Evolutionary conservation across 1,140 invertebrate genomes (phyloP), one percentile per base, ranked within the genome.

Genomic region (Drosophila seguyi): DNA sequence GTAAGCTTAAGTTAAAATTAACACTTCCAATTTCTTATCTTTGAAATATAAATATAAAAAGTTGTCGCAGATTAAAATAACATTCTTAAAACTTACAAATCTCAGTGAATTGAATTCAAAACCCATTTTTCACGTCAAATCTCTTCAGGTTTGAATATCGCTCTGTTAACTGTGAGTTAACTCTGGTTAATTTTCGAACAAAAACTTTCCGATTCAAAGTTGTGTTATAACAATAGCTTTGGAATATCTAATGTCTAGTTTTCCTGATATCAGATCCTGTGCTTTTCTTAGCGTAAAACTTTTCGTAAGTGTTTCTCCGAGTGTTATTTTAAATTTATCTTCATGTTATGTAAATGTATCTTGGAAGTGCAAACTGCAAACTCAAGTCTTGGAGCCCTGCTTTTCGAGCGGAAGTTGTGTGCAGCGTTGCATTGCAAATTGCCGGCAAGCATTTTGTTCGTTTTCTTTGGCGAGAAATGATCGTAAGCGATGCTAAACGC

Each of bases 361-460:
- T 38, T n/a, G 13, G 25, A 6, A 52, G 52, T 29, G 56, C 45
- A 58, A 53, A 38, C 41, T 53, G 25, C n/a, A n/a, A n/a, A n/a
- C 44, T 56, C 45, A 14, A n/a, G 7, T 74, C 47, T 74, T 52
- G 41, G 41, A 38, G 55, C 25, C 13, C 50, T 42, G 56, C 38
- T 48, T 29, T 67, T 45, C 16, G 36, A 75, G 55, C 81, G 81
- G 81, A 90, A 90, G 75, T 79, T 58, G 67, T 90, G 85, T 73
- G 85, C 85, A 90, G 66, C 67, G 81, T 90, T 90, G 85, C 85
- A 90, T 90, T 90, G 86, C 85, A 69, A 90, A 88, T 86, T 79
- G 56, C 61, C 50, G 47, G 59, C 53, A 62, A 45, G 18, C 50
- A 52, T 20, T 52, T 52, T 52, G 50, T 53, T 55, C 31, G 16